These are phyloP conservation scores for Bemisia tabaci DNA, from an alignment of 1,140 invertebrate species.

Conservation along the genomic window DNA sequence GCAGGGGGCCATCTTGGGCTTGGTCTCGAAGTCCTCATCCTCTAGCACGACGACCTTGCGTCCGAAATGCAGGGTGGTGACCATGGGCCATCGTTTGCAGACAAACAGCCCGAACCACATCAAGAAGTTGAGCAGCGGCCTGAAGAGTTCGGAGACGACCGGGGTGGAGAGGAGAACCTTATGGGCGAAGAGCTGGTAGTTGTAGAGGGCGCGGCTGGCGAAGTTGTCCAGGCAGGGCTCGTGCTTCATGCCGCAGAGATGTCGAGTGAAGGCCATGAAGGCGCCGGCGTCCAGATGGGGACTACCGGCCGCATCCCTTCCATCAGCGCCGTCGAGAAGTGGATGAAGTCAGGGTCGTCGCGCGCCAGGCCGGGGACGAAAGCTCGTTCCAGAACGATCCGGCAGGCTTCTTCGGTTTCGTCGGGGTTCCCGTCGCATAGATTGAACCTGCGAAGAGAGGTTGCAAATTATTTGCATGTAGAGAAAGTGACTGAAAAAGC, in stretches of 20 bases:
- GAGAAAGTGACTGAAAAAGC: too few relatives aligned
- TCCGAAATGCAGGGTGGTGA: neutral
- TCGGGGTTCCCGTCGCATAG: slow-evolving; percentile 33
- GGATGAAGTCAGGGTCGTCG: slow-evolving; percentile 35
- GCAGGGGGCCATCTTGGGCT: too few relatives aligned
- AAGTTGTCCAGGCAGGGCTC: slow-evolving; percentile 3
- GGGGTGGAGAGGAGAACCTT: slow-evolving; percentile 27
- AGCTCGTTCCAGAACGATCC: slow-evolving; percentile 29
- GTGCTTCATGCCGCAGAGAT: slow-evolving; percentile 16
- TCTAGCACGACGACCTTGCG: neutral
- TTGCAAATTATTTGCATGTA: too few relatives aligned
- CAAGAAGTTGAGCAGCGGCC: slow-evolving; percentile 30
- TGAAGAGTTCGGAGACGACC: slow-evolving; percentile 31
- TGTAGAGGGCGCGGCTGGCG: slow-evolving; percentile 31
- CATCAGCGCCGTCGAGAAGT: slow-evolving; percentile 32
- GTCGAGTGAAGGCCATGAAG: slow-evolving; percentile 30
- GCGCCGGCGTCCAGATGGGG: slow-evolving; percentile 31
- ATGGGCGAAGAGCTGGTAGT: slow-evolving; percentile 32
- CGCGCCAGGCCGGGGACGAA: slow-evolving; percentile 32
- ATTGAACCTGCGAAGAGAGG: slow-evolving; percentile 38
- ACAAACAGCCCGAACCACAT: slow-evolving; percentile 25
- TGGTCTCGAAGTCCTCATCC: too few relatives aligned
- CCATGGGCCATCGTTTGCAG: neutral
- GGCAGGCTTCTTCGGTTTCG: slow-evolving; percentile 33
- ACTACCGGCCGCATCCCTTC: slow-evolving; percentile 34